Evolutionary conservation across 2,888 invertebrate genomes (phyloP).

Genomic region (Julus scanicus): DNA sequence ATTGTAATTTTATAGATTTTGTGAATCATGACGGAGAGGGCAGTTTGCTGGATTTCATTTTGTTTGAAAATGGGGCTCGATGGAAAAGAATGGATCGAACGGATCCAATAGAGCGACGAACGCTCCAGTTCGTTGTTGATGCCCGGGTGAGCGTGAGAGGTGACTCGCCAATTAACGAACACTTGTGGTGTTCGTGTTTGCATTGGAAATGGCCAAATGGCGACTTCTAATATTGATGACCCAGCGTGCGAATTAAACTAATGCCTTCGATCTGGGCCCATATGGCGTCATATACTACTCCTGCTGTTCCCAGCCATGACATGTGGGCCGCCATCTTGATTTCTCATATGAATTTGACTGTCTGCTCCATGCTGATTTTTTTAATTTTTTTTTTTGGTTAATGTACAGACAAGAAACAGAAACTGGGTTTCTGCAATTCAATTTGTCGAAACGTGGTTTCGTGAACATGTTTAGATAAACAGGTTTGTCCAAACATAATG

Average conservation of each 20-base stretch:
- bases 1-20: conserved; percentile 30
- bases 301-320: neutral
- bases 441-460: no score
- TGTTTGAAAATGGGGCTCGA: conserved; percentile 9
- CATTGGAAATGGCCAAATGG: neutral
- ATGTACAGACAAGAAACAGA: no score
- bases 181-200: conserved; percentile 26
- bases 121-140: neutral
- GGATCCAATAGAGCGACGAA: neutral
- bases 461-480: no score
- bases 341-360: neutral
- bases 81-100: neutral
- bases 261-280: neutral
- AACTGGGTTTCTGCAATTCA: no score
- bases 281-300: neutral
- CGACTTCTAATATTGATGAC: neutral
- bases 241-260: neutral
- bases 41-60: neutral
- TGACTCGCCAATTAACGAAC: neutral
- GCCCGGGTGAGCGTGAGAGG: conserved; percentile 13
- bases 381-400: no score
- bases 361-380: no score
- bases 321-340: neutral
- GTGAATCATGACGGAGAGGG: conserved; percentile 4
- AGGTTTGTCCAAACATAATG: no score